Percentiles rank a stretch among this genome's conserved stretches.
Conservation (phyloP, 2,888 invertebrate genomes). For the Sinohyriopsis cumingii region DNA sequence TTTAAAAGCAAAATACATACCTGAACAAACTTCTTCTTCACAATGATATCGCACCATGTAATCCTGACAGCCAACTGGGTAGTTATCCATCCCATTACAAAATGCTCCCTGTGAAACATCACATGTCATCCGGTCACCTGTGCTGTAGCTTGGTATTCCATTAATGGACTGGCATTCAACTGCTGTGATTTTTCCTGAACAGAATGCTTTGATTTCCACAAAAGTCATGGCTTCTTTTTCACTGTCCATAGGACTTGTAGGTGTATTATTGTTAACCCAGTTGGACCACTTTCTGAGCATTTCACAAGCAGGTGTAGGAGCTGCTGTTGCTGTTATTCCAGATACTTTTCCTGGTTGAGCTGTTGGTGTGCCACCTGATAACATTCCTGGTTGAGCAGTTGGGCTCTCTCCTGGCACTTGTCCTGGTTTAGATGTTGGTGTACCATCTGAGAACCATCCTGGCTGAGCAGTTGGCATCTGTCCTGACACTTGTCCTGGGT, state of each 20-base stretch:
- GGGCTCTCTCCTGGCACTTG: background rate
- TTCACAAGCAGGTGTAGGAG: conserved; percentile 14
- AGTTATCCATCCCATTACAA: conserved; percentile 73
- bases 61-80: conserved; percentile 58
- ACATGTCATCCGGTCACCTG: conserved; percentile 57
- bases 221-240: conserved; percentile 47
- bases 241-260: conserved; percentile 29
- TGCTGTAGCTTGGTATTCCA: conserved; percentile 35
- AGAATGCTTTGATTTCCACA: conserved; percentile 28
- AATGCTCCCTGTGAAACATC: conserved; percentile 81
- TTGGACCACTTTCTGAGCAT: conserved; percentile 41
- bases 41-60: conserved; percentile 64
- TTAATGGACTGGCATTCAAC: conserved; percentile 55
- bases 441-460: conserved; percentile 1
- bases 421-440: conserved; percentile 14
- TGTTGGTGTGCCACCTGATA: conserved; percentile 3
- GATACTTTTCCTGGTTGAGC: background rate
- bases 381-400: conserved; percentile 3
- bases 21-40: conserved; percentile 23
- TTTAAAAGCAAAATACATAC: conserved; percentile 21
- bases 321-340: conserved; percentile 1
- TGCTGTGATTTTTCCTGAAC: conserved; percentile 38
- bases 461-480: conserved; percentile 5
- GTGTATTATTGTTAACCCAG: conserved; percentile 54
- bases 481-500: background rate